Percentiles rank a stretch among this genome's conserved stretches.
phyloP scores from a whole-genome alignment of 1,140 invertebrate genomes.

The Pristionchus pacificus region DNA sequence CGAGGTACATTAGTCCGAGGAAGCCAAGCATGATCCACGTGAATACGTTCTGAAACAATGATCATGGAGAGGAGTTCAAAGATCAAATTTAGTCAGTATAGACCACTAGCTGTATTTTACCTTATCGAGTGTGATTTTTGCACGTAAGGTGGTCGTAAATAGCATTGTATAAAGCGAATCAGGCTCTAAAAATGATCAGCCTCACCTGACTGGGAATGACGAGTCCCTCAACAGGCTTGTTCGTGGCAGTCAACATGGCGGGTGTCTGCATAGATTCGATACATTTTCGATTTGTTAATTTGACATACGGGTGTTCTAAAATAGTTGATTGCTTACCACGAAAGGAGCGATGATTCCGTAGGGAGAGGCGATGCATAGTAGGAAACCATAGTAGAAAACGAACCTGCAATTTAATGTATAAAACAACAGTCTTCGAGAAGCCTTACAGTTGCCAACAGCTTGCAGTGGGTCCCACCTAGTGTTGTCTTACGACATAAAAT shows the following conservation, averaged over 20 bases:
- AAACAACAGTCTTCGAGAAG: slow-evolving; percentile 2
- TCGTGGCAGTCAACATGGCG: slow-evolving; percentile 25
- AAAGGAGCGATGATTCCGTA: slow-evolving; percentile 39
- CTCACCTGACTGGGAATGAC: slow-evolving; percentile 31
- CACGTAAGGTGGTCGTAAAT: no score
- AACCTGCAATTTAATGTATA: no score
- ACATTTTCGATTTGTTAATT: not conserved
- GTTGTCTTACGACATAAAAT: no score
- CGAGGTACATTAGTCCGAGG: slow-evolving; percentile 39
- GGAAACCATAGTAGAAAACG: slow-evolving; percentile 45
- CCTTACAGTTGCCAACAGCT: not conserved
- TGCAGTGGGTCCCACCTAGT: no score
- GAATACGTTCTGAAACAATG: no score
- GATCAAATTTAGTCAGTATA: no score
- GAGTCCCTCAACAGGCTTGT: slow-evolving; percentile 25
- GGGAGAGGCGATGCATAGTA: slow-evolving; percentile 41
- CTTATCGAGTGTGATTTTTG: no score
- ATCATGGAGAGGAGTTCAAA: no score
- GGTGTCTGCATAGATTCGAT: slow-evolving; percentile 22
- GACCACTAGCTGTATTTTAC: no score
- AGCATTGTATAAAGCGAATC: no score
- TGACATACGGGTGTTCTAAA: not conserved
- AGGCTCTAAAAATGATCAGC: no score
- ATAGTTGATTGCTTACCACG: slow-evolving; percentile 17
- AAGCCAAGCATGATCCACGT: slow-evolving; percentile 37